phyloP scores from a whole-genome alignment of 2,888 invertebrate genomes.

The Xestoiulus laeticollis region DNA sequence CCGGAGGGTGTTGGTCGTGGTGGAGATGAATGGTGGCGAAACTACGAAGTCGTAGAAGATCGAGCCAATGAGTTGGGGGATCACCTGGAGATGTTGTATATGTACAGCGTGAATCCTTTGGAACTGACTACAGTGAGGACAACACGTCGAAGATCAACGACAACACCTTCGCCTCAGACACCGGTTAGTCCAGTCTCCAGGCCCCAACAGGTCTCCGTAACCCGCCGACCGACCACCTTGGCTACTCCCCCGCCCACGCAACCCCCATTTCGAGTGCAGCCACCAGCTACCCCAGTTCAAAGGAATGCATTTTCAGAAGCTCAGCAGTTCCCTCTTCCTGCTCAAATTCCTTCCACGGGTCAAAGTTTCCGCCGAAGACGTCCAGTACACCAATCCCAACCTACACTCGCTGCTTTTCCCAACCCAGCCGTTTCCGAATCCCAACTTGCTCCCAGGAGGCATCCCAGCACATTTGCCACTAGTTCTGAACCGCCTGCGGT shows the following conservation, averaged over 20 bases:
- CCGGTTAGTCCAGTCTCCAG: not conserved
- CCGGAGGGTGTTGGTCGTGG: conserved; percentile 34
- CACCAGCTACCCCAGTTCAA: not conserved
- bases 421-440: not conserved
- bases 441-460: not conserved
- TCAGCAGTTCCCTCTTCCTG: not conserved
- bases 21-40: conserved; percentile 54
- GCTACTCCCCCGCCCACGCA: not conserved
- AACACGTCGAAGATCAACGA: not conserved
- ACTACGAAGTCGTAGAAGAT: conserved; percentile 54
- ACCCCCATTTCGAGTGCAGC: not conserved
- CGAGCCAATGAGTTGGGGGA: conserved; percentile 50
- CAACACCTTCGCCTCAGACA: not conserved
- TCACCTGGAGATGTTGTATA: conserved; percentile 53
- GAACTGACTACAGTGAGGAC: conserved; percentile 27
- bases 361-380: not conserved
- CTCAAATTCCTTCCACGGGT: not conserved
- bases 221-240: not conserved
- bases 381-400: not conserved
- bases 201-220: not conserved
- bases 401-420: not conserved
- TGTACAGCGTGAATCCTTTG: conserved; percentile 53
- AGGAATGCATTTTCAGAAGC: not conserved
- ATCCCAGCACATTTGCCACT: not conserved
- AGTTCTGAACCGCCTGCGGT: not conserved